Percentiles rank a stretch among this genome's conserved stretches.
These are phyloP conservation scores for Thymelicus acteon DNA, from an alignment of 2,888 invertebrate genomes.

Conservation along the genomic window DNA sequence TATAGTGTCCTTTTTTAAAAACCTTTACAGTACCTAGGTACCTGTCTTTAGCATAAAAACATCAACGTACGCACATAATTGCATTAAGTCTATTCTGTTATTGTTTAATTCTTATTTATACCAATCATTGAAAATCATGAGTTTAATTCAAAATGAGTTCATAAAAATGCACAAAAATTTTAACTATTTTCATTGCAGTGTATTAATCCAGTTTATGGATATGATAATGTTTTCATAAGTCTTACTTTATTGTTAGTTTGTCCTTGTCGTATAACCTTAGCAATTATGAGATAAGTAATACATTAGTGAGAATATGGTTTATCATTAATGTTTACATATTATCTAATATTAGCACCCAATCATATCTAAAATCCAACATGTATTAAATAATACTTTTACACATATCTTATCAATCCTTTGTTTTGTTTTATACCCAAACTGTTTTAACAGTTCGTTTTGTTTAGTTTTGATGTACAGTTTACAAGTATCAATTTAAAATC, in stretches of 20 bases:
- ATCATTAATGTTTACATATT: not conserved
- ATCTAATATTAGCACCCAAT: not conserved
- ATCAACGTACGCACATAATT: not conserved
- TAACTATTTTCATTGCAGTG: not conserved
- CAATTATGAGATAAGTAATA: constrained; percentile 1
- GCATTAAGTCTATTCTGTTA: not conserved
- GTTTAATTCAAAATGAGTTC: too few relatives aligned
- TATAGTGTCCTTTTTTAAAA: constrained; percentile 41
- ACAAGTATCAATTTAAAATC: too few relatives aligned
- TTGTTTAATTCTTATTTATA: not conserved
- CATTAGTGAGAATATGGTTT: not conserved
- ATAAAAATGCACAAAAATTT: too few relatives aligned
- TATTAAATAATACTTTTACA: not conserved
- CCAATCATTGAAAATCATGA: not conserved
- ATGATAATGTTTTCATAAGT: not conserved
- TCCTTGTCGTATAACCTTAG: constrained; percentile 2
- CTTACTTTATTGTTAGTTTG: not conserved
- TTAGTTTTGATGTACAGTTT: too few relatives aligned
- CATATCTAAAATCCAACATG: not conserved
- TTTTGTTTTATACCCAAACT: too few relatives aligned
- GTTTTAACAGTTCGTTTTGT: too few relatives aligned
- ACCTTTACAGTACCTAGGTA: too few relatives aligned
- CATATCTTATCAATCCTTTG: too few relatives aligned
- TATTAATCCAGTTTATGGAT: not conserved
- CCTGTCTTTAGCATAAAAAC: not conserved